Conservation (phyloP, 2,113 vertebrate species). For the Catharus bicknelli region DNA sequence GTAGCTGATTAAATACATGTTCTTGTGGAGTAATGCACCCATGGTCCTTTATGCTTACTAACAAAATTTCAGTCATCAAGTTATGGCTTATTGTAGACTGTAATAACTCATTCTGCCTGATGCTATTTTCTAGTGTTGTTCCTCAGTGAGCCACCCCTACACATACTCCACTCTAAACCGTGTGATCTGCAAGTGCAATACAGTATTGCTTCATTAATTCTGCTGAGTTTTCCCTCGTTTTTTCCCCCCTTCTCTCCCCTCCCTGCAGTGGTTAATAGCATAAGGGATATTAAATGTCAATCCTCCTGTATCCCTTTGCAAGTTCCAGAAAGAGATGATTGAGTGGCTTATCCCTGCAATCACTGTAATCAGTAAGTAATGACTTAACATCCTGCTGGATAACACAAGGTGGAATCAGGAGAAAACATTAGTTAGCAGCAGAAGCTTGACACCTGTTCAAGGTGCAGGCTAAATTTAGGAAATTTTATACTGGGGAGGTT, state of each 20-base stretch:
- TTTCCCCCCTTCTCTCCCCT: background rate
- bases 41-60: background rate
- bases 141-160: background rate
- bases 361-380: conserved; percentile 49
- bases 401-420: conserved; percentile 27
- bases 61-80: conserved; percentile 25
- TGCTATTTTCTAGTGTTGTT: background rate
- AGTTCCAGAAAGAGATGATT: conserved; percentile 66
- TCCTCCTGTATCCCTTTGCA: conserved; percentile 58
- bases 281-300: conserved; percentile 71
- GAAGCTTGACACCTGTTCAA: conserved; percentile 36
- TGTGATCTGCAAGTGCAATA: background rate
- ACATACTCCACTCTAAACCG: background rate
- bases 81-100: background rate
- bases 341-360: conserved; percentile 58
- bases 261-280: conserved; percentile 53
- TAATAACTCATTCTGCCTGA: conserved; percentile 34
- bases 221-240: conserved; percentile 30
- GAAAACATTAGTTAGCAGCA: conserved; percentile 58
- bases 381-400: conserved; percentile 41
- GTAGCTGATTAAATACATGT: conserved; percentile 8
- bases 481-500: background rate
- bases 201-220: conserved; percentile 52
- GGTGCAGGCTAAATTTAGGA: conserved; percentile 28
- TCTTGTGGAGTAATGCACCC: background rate